Conservation (phyloP, 1,140 invertebrate species). For the Cydia strobilella region DNA sequence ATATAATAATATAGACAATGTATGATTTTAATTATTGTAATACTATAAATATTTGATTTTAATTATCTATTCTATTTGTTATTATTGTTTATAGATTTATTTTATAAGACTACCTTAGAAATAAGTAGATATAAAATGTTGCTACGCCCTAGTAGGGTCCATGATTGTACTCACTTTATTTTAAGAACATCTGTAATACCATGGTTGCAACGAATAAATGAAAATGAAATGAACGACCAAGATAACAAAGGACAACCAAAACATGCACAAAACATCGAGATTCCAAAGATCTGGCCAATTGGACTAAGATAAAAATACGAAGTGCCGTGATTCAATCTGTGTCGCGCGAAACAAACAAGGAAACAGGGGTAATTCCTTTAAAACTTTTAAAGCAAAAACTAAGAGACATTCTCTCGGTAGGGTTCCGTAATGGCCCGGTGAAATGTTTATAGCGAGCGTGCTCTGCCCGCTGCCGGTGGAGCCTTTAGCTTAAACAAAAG, state of each 20-base stretch:
- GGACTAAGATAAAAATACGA: slow-evolving; percentile 9
- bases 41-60: too few relatives aligned
- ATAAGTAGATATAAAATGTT: too few relatives aligned
- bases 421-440: slow-evolving; percentile 58
- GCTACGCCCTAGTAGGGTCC: too few relatives aligned
- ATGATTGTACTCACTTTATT: too few relatives aligned
- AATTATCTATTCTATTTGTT: too few relatives aligned
- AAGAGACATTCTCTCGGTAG: slow-evolving; percentile 55
- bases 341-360: slow-evolving; percentile 43
- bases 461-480: slow-evolving; percentile 42
- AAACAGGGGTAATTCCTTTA: slow-evolving; percentile 54
- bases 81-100: too few relatives aligned
- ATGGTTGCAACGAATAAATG: too few relatives aligned
- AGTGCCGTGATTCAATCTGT: slow-evolving; percentile 40
- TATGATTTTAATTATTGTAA: too few relatives aligned
- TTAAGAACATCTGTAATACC: too few relatives aligned
- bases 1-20: too few relatives aligned
- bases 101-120: too few relatives aligned
- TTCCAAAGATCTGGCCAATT: slow-evolving; percentile 12
- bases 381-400: slow-evolving; percentile 57
- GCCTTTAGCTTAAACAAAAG: slow-evolving; percentile 35
- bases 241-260: slow-evolving; percentile 12
- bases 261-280: slow-evolving; percentile 22
- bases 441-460: slow-evolving; percentile 62
- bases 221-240: too few relatives aligned